Evolutionary conservation across 2,888 invertebrate species (phyloP).

Genomic region (Amphipoea oculea): DNA sequence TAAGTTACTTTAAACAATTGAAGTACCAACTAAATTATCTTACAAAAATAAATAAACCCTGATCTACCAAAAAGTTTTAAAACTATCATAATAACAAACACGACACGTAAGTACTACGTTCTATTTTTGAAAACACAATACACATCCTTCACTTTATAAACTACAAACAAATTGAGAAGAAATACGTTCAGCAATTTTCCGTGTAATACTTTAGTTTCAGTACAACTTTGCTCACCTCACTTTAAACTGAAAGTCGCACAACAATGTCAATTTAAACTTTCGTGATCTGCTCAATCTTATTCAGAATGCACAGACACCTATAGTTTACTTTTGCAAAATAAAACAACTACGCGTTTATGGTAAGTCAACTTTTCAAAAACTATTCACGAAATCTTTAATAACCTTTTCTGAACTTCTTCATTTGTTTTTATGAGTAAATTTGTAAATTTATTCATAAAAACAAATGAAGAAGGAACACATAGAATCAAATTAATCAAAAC

Average conservation of each 20-base stretch:
- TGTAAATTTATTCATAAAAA: not conserved
- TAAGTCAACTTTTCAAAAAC: conserved; percentile 6
- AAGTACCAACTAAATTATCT: not conserved
- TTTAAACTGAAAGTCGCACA: conserved; percentile 24
- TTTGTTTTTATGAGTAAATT: too few relatives aligned
- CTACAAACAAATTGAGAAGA: not conserved
- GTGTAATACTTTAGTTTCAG: conserved; percentile 1
- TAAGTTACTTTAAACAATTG: conserved; percentile 4
- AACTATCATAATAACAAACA: conserved; percentile 2
- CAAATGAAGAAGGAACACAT: not conserved
- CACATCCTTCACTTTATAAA: not conserved
- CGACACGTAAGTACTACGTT: conserved; percentile 35
- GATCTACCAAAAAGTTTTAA: conserved; percentile 17
- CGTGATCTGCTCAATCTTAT: conserved; percentile 30
- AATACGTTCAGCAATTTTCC: not conserved
- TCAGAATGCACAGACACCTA: conserved; percentile 16
- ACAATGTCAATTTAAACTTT: conserved; percentile 49
- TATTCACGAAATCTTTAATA: not conserved
- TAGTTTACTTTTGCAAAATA: not conserved
- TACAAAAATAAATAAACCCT: not conserved
- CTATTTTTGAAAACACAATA: conserved; percentile 1
- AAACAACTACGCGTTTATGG: not conserved
- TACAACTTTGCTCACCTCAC: conserved; percentile 6
- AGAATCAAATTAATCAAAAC: not conserved
- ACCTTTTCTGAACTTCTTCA: not conserved